phyloP scores from a whole-genome alignment of 2,888 invertebrate genomes.

The Sialis fuliginosa region DNA sequence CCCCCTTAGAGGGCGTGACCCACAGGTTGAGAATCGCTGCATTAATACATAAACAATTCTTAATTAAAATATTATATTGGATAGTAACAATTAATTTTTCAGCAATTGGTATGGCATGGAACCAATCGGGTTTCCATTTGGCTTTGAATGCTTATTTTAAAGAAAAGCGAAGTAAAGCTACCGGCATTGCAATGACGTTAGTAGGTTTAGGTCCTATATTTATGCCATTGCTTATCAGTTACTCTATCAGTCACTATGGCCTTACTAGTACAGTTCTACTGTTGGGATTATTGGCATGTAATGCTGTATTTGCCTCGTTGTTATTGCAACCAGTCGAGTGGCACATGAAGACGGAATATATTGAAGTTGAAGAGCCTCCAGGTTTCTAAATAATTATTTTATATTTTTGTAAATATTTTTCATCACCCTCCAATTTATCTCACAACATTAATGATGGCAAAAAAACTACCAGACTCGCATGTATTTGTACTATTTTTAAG shows the following conservation, averaged over 20 bases:
- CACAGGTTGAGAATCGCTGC: too few relatives aligned
- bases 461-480: too few relatives aligned
- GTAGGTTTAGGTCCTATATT: constrained; percentile 48
- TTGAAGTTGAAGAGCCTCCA: constrained; percentile 11
- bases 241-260: constrained; percentile 34
- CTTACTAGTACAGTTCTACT: constrained; percentile 42
- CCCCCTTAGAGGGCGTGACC: too few relatives aligned
- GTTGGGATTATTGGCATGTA: constrained; percentile 39
- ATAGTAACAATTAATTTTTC: constrained; percentile 16
- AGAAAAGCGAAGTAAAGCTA: constrained; percentile 39
- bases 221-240: constrained; percentile 41
- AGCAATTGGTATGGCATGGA: constrained; percentile 43
- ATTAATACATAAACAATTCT: neutral
- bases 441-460: too few relatives aligned
- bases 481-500: too few relatives aligned
- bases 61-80: constrained; percentile 11
- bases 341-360: constrained; percentile 29
- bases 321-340: constrained; percentile 49
- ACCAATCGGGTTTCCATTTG: constrained; percentile 39
- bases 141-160: constrained; percentile 48
- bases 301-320: constrained; percentile 38
- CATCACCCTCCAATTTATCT: too few relatives aligned
- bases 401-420: too few relatives aligned
- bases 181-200: constrained; percentile 42
- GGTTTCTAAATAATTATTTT: too few relatives aligned